Conservation (phyloP, 2,888 invertebrate species). For the Trichacis sp. region DNA sequence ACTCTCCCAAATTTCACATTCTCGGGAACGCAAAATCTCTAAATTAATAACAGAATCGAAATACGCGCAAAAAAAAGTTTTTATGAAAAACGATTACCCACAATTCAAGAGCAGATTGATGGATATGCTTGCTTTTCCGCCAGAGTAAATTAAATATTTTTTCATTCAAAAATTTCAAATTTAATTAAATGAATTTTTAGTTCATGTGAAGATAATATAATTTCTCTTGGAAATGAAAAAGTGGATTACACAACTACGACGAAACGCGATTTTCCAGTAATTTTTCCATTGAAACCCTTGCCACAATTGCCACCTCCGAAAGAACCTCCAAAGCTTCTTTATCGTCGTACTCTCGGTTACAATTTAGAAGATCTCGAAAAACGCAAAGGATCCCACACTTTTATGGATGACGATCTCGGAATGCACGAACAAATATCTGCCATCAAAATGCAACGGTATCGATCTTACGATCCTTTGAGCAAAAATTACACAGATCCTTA, state of each 20-base stretch:
- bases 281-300: conserved; percentile 30
- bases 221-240: conserved; percentile 1
- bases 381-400: conserved; percentile 45
- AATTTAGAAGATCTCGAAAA: conserved; percentile 43
- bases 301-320: conserved; percentile 20
- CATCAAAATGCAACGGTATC: conserved; percentile 40
- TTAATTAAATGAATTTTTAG: too few species aligned
- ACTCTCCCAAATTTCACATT: too few species aligned
- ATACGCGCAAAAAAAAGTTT: conserved; percentile 47
- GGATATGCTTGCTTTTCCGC: conserved; percentile 45
- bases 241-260: conserved; percentile 49
- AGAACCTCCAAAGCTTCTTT: conserved; percentile 49
- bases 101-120: conserved; percentile 42
- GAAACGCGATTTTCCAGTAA: conserved; percentile 43
- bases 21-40: conserved; percentile 40
- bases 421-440: conserved; percentile 46
- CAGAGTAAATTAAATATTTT: conserved; percentile 43
- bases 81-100: conserved; percentile 32
- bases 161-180: too few species aligned
- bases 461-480: not conserved
- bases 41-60: conserved; percentile 49
- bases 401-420: conserved; percentile 54
- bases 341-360: conserved; percentile 53
- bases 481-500: not conserved
- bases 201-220: not conserved